These are phyloP conservation scores for Gymnothorax reevesii DNA, from an alignment of 2,797 vertebrate genomes.

Conservation along the genomic window DNA sequence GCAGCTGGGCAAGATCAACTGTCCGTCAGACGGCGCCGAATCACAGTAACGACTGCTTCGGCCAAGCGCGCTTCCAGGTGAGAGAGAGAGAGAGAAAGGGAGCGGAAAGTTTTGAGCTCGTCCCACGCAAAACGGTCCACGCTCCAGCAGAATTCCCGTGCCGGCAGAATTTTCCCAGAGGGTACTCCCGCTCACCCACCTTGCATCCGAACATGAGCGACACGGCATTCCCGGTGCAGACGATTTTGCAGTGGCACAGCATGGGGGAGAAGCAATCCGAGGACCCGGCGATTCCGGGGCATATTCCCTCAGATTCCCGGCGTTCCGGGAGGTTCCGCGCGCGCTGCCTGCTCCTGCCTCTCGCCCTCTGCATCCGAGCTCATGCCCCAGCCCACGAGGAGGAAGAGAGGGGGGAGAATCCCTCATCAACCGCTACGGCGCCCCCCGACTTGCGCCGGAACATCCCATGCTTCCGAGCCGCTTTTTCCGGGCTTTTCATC, in stretches of 20 bases:
- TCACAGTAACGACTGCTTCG: neutral
- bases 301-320: constrained; percentile 71
- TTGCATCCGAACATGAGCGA: constrained; percentile 91
- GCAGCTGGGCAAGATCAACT: too few relatives aligned
- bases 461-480: neutral
- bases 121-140: neutral
- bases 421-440: constrained; percentile 12
- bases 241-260: constrained; percentile 88
- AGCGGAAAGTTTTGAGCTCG: neutral
- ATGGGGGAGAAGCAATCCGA: constrained; percentile 84
- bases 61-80: neutral
- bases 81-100: neutral
- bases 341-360: constrained; percentile 63
- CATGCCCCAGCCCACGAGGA: constrained; percentile 72
- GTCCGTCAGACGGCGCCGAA: neutral
- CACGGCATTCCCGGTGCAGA: constrained; percentile 83
- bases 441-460: neutral
- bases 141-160: neutral
- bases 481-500: neutral
- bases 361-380: constrained; percentile 79
- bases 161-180: neutral
- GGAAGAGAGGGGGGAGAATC: constrained; percentile 44
- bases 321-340: constrained; percentile 64
- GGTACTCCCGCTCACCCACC: constrained; percentile 71
- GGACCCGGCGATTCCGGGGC: constrained; percentile 74